A percentile compares a stretch with the other conserved stretches of the same genome.
Evolutionary conservation across 2,113 vertebrate genomes (phyloP).

Genomic region (Oophaga pumilio): DNA sequence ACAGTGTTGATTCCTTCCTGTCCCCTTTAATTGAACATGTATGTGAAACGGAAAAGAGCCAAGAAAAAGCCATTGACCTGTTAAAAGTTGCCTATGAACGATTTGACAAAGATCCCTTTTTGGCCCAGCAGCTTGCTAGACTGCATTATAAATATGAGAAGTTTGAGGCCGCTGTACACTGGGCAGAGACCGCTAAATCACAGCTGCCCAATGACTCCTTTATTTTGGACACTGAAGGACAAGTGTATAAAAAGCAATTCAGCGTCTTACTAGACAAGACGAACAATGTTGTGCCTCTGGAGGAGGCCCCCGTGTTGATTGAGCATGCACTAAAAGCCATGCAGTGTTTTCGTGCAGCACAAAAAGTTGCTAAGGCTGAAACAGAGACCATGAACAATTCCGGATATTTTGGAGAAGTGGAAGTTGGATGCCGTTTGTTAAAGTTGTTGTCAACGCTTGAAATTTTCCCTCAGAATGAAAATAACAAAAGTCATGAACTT

Average conservation of each 20-base stretch:
- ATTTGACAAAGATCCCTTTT: constrained; percentile 74
- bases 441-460: constrained; percentile 69
- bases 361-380: constrained; percentile 72
- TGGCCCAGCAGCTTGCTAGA: constrained; percentile 82
- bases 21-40: constrained; percentile 80
- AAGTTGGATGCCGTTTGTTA: constrained; percentile 76
- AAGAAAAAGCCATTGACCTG: constrained; percentile 72
- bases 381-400: constrained; percentile 68
- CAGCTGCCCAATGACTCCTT: constrained; percentile 74
- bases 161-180: constrained; percentile 74
- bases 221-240: constrained; percentile 82
- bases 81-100: constrained; percentile 70
- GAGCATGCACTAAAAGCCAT: constrained; percentile 75
- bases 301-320: constrained; percentile 66
- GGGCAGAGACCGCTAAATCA: constrained; percentile 73
- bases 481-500: constrained; percentile 61
- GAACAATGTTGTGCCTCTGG: constrained; percentile 18
- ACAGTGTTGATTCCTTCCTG: constrained; percentile 74
- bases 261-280: constrained; percentile 66
- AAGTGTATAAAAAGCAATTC: constrained; percentile 81
- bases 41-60: constrained; percentile 62
- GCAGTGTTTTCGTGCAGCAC: constrained; percentile 74
- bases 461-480: constrained; percentile 64
- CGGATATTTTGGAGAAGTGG: constrained; percentile 75
- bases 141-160: constrained; percentile 75